Conservation (phyloP, 2,113 vertebrate species). For the Gambusia holbrooki region DNA sequence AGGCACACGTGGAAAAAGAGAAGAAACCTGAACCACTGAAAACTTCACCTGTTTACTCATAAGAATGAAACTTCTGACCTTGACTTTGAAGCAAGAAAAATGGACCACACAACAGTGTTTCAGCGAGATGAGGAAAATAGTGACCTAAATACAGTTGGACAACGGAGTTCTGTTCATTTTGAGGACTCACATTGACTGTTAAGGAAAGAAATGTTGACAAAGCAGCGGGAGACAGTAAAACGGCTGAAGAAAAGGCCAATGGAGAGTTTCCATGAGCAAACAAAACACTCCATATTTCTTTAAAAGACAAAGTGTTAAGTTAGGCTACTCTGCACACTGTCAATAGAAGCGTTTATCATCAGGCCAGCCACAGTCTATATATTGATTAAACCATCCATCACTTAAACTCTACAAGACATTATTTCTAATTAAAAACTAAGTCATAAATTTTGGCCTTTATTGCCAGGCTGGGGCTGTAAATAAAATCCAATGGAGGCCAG, state of each 20-base stretch:
- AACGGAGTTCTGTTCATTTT: constrained; percentile 48
- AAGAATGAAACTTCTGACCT: constrained; percentile 35
- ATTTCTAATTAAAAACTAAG: constrained; percentile 94
- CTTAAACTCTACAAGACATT: constrained; percentile 85
- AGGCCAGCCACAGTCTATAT: constrained; percentile 72
- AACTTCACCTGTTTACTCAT: constrained; percentile 38
- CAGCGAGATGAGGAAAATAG: constrained; percentile 49
- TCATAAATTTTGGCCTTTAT: constrained; percentile 87
- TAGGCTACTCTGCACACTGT: constrained; percentile 71
- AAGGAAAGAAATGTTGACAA: constrained; percentile 47
- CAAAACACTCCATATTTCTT: constrained; percentile 70
- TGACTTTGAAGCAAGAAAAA: constrained; percentile 48
- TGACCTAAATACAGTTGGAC: constrained; percentile 61
- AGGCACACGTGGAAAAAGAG: neutral
- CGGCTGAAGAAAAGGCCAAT: constrained; percentile 8
- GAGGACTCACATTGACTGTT: constrained; percentile 40
- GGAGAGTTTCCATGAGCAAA: constrained; percentile 45
- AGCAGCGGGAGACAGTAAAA: constrained; percentile 29
- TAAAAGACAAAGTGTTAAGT: constrained; percentile 76
- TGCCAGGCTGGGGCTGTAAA: constrained; percentile 81
- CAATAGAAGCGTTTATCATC: constrained; percentile 74
- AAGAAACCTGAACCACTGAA: constrained; percentile 28
- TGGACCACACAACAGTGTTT: constrained; percentile 49
- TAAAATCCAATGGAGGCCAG: constrained; percentile 82
- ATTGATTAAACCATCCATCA: constrained; percentile 86